Conservation (phyloP, 2,888 invertebrate species). For the Folsomia manolachei region DNA sequence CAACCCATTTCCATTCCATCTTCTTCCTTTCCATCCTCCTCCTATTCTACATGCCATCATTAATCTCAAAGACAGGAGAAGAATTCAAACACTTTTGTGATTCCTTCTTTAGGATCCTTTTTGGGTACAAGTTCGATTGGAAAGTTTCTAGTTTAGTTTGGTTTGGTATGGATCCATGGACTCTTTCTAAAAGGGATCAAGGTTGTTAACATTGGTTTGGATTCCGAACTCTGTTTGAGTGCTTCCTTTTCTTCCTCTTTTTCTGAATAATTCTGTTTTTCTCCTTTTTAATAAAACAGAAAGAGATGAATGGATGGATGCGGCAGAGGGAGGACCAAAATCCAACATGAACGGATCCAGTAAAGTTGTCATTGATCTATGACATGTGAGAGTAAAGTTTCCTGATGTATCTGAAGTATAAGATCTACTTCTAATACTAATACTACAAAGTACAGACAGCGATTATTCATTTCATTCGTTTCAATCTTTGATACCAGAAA, state of each 20-base stretch:
- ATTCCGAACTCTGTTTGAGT: not conserved
- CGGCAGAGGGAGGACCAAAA: too few relatives aligned
- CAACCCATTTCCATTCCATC: not conserved
- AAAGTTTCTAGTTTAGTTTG: too few relatives aligned
- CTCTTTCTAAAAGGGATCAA: too few relatives aligned
- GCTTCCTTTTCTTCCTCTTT: too few relatives aligned
- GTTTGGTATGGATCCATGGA: too few relatives aligned
- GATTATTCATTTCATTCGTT: not conserved
- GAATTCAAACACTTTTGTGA: not conserved
- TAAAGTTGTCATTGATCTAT: conserved; percentile 17
- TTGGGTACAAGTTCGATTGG: too few relatives aligned
- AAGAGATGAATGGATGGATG: not conserved
- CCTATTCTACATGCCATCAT: too few relatives aligned
- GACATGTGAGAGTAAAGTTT: not conserved
- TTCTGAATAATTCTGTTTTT: not conserved
- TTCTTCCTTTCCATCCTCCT: too few relatives aligned
- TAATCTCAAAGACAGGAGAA: not conserved
- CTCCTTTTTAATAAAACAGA: not conserved
- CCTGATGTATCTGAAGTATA: not conserved
- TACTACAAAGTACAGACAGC: too few relatives aligned
- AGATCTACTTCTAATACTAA: too few relatives aligned
- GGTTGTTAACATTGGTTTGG: too few relatives aligned
- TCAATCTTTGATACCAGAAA: not conserved
- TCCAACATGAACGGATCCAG: not conserved
- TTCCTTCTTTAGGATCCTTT: too few relatives aligned